Evolutionary conservation across 1,140 invertebrate species (phyloP), one percentile per base, ranked within the genome.

Genomic region (Papilio helenus): DNA sequence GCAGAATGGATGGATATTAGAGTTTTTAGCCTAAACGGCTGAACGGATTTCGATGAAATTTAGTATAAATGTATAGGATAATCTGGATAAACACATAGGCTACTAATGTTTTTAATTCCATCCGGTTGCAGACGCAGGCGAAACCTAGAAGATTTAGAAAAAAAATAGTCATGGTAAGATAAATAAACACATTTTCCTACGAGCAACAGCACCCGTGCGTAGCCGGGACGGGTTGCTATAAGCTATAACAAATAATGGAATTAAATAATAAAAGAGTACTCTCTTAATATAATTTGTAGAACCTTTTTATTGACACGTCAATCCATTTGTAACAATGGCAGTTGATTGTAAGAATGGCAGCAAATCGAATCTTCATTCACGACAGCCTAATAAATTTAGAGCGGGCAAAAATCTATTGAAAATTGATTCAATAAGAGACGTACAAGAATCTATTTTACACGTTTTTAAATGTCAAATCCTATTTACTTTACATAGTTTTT

Each of bases 241-340:
- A 46, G 44, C 14, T 46, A 14, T 46, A 39, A 39, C 44, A 46
- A 46, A 14, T 34, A 68, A 34, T 3, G 14, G 26, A 68, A 68
- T 68, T 58, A 18, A 16, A 18, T 68, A 68, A 68, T 16, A 68
- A 68, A 68, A 68, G 12, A 68, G 10, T 61, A 23, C 34, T 39
- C 34, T 23, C 12, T 1, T 29, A 68, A 68, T 34, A 68, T 68
- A 68, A 74, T 74, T 74, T 74, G 23, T 46, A 20, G 23, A 49
- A 74, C 72, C 42, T 74, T 74, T 46, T 20, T 71, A 73, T 73
- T 49, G 72, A 74, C 44, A 49, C 20, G 72, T 74, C 44, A 74
- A n/a, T 74, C 72, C 18, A 29, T 74, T 74, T 74, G 44, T 44
- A 26, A 74, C 44, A 74, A 74, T 74, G 12, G 20, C 20, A 46